Evolutionary conservation across 2,113 vertebrate genomes (phyloP).

Genomic region (Hypocryptadius cinnamomeus): DNA sequence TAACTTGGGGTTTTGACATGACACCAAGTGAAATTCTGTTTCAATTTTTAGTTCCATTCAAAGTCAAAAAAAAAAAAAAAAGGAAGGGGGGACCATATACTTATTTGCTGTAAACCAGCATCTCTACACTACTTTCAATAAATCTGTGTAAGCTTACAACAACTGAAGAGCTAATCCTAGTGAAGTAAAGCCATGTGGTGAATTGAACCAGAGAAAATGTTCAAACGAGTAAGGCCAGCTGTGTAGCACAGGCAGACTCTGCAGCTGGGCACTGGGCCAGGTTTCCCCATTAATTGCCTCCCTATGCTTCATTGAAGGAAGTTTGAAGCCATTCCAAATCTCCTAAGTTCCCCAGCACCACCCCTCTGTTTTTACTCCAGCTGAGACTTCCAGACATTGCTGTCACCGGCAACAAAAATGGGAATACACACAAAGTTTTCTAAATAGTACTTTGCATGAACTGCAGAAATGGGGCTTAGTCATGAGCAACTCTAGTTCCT

Average conservation of each 20-base stretch:
- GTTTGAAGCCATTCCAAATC: slow-evolving; percentile 47
- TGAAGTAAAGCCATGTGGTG: slow-evolving; percentile 29
- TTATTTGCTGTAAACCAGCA: not conserved
- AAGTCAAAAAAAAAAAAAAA: not conserved
- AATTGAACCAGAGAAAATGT: slow-evolving; percentile 48
- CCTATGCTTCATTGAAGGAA: slow-evolving; percentile 37
- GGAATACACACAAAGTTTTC: not conserved
- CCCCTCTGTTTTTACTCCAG: slow-evolving; percentile 35
- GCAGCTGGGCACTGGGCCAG: slow-evolving; percentile 28
- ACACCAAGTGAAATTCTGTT: not conserved
- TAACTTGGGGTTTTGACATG: not conserved
- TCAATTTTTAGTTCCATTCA: not conserved
- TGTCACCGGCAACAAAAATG: not conserved
- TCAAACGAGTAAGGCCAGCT: slow-evolving; percentile 46
- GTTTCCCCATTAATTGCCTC: slow-evolving; percentile 46
- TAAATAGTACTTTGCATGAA: not conserved
- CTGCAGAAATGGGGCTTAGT: not conserved
- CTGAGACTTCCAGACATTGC: not conserved
- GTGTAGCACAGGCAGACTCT: slow-evolving; percentile 7
- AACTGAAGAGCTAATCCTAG: slow-evolving; percentile 10
- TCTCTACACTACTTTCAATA: not conserved
- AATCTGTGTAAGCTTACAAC: not conserved
- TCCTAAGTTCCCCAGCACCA: slow-evolving; percentile 6
- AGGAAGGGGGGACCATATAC: fast-evolving
- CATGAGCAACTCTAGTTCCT: not conserved